Base-by-base conservation (phyloP, 2,113 vertebrate species). In the Sprattus sprattus region DNA sequence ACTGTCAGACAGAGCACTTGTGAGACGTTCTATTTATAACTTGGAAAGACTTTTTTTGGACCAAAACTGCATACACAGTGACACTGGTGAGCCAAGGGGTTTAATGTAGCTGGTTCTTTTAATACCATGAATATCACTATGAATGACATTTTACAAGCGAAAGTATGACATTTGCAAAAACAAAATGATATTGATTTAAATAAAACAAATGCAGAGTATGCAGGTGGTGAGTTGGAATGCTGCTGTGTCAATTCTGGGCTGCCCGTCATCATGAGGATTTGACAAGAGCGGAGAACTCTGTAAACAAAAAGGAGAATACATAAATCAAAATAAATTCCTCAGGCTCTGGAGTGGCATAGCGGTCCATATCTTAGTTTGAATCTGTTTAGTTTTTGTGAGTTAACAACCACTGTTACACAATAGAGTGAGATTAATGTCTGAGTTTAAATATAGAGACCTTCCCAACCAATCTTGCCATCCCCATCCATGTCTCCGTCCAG, bases 401-500 rank as follows among this genome's bases (percentile, higher is more conserved):
- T 60, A 60, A 49, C 47, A 49, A 49, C 39, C 2, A 39, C 47
- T 49, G 47, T 49, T 49, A 49, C 47, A 11, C 47, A 11, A 49
- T 49, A 9, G 47, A 11, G 47, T 49, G 47, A 60, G 18, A 60
- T 22, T 60, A 60, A 22, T 20, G 6, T 54, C 0, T 60, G 4
- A 60, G 18, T 22, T 22, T 2, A 67, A 8, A 28, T 67, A 25
- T n/a, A 28, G n/a, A n/a, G 71, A 95, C 94, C 93, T 88, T 95
- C 95, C 87, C 91, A 93, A 11, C 93, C 91, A n/a, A 95, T 94
- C 86, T 93, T 94, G 44, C 93, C 93, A 28, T 95, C 93, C 0
- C 92, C 93, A 45, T 95, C 93, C 0, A 90, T 92, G 86, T 95
- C 94, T 81, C 90, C 94, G 81, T 92, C 93, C 78, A 83, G 45